Percentiles rank a stretch among this genome's conserved stretches.
phyloP scores from a whole-genome alignment of 1,140 invertebrate genomes.

The Temnothorax nylanderi region DNA sequence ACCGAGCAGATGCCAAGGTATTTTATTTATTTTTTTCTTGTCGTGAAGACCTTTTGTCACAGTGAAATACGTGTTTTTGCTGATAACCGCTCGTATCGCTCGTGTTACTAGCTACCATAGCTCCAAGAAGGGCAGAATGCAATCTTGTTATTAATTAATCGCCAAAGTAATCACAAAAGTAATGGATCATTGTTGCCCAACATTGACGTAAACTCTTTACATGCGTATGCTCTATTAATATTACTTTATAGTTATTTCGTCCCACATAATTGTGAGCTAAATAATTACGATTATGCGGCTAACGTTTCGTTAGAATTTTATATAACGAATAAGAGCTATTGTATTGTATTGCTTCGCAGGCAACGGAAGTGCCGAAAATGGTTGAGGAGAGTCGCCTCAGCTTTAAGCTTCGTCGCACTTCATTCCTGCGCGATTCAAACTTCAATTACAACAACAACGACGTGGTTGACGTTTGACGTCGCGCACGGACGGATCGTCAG shows the following conservation, averaged over 20 bases:
- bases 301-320: not conserved
- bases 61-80: slow-evolving; percentile 3
- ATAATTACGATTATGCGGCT: not conserved
- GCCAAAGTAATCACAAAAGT: not conserved
- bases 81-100: not conserved
- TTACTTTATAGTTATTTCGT: not conserved
- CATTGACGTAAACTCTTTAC: not conserved
- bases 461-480: slow-evolving; percentile 82
- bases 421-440: slow-evolving; percentile 84
- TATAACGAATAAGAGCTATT: not conserved
- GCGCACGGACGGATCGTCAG: slow-evolving; percentile 18
- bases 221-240: slow-evolving; percentile 9
- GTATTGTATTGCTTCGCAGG: slow-evolving; percentile 73
- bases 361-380: slow-evolving; percentile 83
- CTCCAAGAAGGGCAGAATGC: not conserved
- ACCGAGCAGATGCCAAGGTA: slow-evolving; percentile 79
- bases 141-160: slow-evolving; percentile 10
- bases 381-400: slow-evolving; percentile 81
- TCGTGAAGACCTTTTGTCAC: slow-evolving; percentile 34
- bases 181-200: not conserved
- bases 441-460: slow-evolving; percentile 85
- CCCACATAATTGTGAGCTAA: not conserved
- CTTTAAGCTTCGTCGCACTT: slow-evolving; percentile 83
- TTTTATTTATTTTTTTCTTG: slow-evolving; percentile 75
- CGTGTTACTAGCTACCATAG: not conserved